A percentile compares a stretch with the other conserved stretches of the same genome.
Evolutionary conservation across 1,140 invertebrate species (phyloP).

Genomic region (Leptopilina boulardi): DNA sequence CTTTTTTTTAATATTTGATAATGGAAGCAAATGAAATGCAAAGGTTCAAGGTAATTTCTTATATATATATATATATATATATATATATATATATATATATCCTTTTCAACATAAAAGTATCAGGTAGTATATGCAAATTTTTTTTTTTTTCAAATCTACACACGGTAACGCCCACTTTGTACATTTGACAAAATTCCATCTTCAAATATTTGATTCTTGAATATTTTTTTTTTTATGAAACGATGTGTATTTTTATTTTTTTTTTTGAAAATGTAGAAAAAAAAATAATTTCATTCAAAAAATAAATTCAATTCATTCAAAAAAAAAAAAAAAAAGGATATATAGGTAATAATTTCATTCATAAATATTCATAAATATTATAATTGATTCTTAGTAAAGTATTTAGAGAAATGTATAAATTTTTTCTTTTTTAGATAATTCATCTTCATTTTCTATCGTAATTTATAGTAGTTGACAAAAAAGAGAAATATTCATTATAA

Average conservation of each 20-base stretch:
- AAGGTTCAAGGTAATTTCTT: neutral
- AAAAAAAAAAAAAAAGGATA: no score
- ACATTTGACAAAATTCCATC: neutral
- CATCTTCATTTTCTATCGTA: no score
- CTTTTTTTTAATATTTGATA: conserved; percentile 1
- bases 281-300: neutral
- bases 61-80: no score
- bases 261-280: neutral
- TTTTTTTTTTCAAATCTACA: neutral
- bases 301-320: neutral
- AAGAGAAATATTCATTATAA: no score
- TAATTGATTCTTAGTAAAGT: no score
- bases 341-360: neutral
- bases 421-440: no score
- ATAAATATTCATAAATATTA: neutral
- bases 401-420: no score
- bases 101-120: neutral
- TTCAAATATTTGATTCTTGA: neutral
- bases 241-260: no score
- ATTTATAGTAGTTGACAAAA: no score
- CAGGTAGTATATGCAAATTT: conserved; percentile 10
- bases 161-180: neutral
- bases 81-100: no score
- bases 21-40: neutral
- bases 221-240: neutral